These are phyloP conservation scores for Catalaphyllia jardinei DNA, from an alignment of 64 coral and sea anemone species.

Conservation along the genomic window DNA sequence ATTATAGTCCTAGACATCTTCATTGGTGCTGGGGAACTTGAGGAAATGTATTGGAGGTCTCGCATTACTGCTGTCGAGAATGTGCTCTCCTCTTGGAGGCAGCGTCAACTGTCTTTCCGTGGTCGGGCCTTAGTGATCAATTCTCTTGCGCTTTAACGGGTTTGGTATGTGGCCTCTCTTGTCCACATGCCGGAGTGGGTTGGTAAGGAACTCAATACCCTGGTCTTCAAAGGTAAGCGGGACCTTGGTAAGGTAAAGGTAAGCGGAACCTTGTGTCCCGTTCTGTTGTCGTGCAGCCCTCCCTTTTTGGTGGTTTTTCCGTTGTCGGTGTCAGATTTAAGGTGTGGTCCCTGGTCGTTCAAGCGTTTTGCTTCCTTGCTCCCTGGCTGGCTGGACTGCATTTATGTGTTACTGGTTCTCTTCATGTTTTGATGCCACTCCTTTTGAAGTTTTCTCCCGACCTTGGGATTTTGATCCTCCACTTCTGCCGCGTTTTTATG, in stretches of 20 bases:
- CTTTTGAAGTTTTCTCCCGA: neutral
- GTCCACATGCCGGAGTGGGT: neutral
- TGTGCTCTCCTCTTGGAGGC: neutral
- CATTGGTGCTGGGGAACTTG: neutral
- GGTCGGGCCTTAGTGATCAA: slow-evolving; percentile 29
- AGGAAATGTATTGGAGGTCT: slow-evolving; percentile 4
- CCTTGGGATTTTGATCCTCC: neutral
- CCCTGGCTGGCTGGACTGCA: neutral
- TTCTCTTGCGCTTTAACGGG: neutral
- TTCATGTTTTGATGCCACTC: neutral
- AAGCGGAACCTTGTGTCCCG: neutral
- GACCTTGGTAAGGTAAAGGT: neutral
- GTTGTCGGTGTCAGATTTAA: neutral
- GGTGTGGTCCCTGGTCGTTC: neutral
- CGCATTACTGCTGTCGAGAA: neutral
- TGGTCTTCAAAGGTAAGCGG: neutral
- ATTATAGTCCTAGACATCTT: neutral
- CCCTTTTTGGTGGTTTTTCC: neutral
- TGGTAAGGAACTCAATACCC: neutral
- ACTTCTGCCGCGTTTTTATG: neutral
- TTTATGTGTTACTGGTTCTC: neutral
- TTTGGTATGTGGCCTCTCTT: slow-evolving; percentile 10
- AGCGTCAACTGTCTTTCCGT: slow-evolving; percentile 2
- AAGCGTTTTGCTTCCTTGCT: neutral
- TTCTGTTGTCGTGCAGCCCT: neutral